Percentiles rank a stretch among this genome's conserved stretches.
These are phyloP conservation scores for Drosophila melanica DNA, from an alignment of 1,140 invertebrate species.

Conservation along the genomic window DNA sequence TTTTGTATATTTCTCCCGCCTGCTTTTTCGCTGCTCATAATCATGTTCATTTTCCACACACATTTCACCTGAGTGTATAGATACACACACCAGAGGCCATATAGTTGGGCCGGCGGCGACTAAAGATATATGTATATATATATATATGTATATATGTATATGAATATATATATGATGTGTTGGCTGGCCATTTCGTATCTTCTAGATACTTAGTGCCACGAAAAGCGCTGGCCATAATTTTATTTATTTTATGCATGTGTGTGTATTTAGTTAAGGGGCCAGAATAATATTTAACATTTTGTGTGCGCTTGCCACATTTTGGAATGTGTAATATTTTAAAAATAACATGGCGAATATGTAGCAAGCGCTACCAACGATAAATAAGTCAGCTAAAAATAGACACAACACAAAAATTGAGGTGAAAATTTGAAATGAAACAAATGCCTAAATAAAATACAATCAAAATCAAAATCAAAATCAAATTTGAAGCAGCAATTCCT, in stretches of 20 bases:
- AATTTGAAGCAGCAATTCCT: background rate
- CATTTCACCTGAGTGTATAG: conserved; percentile 73
- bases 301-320: conserved; percentile 78
- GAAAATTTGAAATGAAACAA: background rate
- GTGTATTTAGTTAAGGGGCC: conserved; percentile 30
- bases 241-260: conserved; percentile 72
- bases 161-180: conserved; percentile 26
- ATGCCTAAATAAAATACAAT: background rate
- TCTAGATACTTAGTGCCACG: conserved; percentile 64
- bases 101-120: conserved; percentile 22
- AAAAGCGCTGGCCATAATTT: conserved; percentile 68
- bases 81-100: conserved; percentile 44
- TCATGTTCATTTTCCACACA: conserved; percentile 79
- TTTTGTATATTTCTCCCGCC: conserved; percentile 34
- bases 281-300: conserved; percentile 73
- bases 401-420: conserved; percentile 24
- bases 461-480: background rate
- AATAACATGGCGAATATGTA: conserved; percentile 78
- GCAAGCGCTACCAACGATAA: conserved; percentile 68
- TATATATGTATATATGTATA: conserved; percentile 27
- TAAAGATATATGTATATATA: conserved; percentile 6
- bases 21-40: conserved; percentile 62
- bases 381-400: conserved; percentile 71
- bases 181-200: conserved; percentile 59
- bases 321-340: conserved; percentile 80